Percentiles rank a stretch among this genome's conserved stretches.
Conservation (phyloP, 2,113 vertebrate genomes). For the Mus musculus region GRCm39 chr1:109923501-109924000, state of each 20-base stretch:
- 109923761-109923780: background rate
- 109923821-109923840: background rate
- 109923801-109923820: background rate
- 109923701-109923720: background rate
- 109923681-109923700: background rate
- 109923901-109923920: background rate
- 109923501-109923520: background rate
- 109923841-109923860: background rate
- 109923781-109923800: background rate
- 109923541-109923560: background rate
- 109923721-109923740: no score
- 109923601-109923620: background rate
- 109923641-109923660: background rate
- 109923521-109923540: background rate
- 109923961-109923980: background rate
- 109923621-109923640: background rate
- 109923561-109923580: background rate
- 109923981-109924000: conserved; percentile 15
- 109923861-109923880: background rate
- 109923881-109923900: background rate
- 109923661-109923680: background rate
- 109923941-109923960: background rate
- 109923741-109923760: background rate
- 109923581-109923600: background rate
- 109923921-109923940: background rate